A percentile compares a stretch with the other conserved stretches of the same genome.
Conservation (phyloP, 2,113 vertebrate genomes). For the Erpornis zantholeuca region DNA sequence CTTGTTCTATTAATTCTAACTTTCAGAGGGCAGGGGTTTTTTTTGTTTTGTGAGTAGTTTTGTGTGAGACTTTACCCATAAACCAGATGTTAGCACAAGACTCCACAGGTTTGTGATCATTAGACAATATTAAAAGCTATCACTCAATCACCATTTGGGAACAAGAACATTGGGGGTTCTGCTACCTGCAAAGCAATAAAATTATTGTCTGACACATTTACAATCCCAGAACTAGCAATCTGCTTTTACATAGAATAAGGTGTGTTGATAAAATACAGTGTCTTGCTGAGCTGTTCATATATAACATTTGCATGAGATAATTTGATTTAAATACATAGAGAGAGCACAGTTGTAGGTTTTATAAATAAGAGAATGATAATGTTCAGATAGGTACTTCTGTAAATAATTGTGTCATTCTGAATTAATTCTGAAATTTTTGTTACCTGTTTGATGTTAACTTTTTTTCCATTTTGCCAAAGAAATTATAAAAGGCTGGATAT, state of each 20-base stretch:
- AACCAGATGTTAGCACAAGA: constrained; percentile 67
- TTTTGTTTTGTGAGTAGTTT: not conserved
- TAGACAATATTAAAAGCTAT: constrained; percentile 68
- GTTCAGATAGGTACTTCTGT: not conserved
- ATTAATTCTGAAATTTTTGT: constrained; percentile 7
- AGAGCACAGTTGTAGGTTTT: not conserved
- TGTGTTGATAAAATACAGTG: constrained; percentile 23
- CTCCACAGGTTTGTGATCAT: constrained; percentile 63
- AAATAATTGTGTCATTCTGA: constrained; percentile 50
- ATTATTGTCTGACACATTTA: constrained; percentile 68
- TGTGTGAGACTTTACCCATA: constrained; percentile 15
- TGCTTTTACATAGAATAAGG: constrained; percentile 45
- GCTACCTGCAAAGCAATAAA: constrained; percentile 71
- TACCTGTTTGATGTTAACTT: constrained; percentile 54
- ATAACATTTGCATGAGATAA: constrained; percentile 69
- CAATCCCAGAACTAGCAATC: constrained; percentile 54
- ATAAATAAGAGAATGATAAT: not conserved
- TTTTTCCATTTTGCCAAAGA: constrained; percentile 7
- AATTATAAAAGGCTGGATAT: not conserved
- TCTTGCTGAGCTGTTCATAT: constrained; percentile 62
- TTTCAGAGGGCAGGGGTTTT: constrained; percentile 30
- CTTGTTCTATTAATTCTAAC: constrained; percentile 50
- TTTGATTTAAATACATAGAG: constrained; percentile 72
- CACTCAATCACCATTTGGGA: constrained; percentile 57
- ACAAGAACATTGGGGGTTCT: constrained; percentile 24